Evolutionary conservation across 2,888 invertebrate species (phyloP).

Genomic region (Ferrisia virgata): DNA sequence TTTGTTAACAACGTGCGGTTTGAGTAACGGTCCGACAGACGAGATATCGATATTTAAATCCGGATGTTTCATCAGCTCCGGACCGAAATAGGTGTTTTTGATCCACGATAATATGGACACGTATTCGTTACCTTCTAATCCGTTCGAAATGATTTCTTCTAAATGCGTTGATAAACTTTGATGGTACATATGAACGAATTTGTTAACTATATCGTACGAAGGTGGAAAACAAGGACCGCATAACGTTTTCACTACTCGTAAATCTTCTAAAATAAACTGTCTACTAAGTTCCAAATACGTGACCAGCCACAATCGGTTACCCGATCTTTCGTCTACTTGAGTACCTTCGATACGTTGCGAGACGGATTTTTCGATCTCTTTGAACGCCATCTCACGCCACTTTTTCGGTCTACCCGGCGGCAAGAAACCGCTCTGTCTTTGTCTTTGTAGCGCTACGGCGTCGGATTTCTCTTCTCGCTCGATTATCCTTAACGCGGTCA

Average conservation of each 20-base stretch:
- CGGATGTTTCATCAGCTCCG: constrained; percentile 82
- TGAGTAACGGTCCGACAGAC: constrained; percentile 73
- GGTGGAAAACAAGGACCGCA: constrained; percentile 95
- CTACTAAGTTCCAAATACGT: constrained; percentile 83
- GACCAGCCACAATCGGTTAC: constrained; percentile 94
- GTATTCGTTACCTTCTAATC: constrained; percentile 93
- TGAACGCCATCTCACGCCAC: constrained; percentile 84
- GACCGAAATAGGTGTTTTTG: constrained; percentile 82
- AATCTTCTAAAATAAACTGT: constrained; percentile 83
- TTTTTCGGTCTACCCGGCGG: constrained; percentile 91
- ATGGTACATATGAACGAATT: constrained; percentile 93
- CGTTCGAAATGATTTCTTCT: constrained; percentile 80
- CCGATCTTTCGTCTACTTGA: constrained; percentile 83
- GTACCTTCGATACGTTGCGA: constrained; percentile 88
- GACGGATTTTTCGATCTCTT: constrained; percentile 75
- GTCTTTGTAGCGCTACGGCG: constrained; percentile 69
- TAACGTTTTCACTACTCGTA: constrained; percentile 83
- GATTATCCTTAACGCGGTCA: constrained; percentile 91
- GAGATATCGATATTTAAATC: constrained; percentile 74
- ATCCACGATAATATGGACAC: constrained; percentile 92
- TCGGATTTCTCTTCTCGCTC: constrained; percentile 96
- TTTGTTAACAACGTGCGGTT: constrained; percentile 68
- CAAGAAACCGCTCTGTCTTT: constrained; percentile 50
- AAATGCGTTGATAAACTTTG: constrained; percentile 76
- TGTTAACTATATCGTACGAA: constrained; percentile 85